phyloP scores from a whole-genome alignment of 1,140 invertebrate genomes.

The Meloidogyne hapla region DNA sequence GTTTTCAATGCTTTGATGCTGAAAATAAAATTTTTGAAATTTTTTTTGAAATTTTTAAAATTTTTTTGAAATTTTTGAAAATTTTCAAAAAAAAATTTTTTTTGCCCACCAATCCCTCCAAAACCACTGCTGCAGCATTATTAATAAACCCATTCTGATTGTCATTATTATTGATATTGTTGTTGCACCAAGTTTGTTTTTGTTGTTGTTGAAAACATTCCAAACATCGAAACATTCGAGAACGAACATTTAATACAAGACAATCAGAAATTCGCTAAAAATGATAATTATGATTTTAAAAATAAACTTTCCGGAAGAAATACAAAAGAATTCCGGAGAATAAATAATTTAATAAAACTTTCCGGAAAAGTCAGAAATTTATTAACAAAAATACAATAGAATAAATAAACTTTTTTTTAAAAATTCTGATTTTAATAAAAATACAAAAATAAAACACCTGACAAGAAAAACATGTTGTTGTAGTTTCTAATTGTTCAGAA shows the following conservation, averaged over 20 bases:
- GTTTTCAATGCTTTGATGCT: conserved; percentile 1
- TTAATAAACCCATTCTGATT: conserved; percentile 8
- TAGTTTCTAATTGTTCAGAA: neutral
- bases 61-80: neutral
- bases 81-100: too few relatives aligned
- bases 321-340: too few relatives aligned
- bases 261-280: conserved; percentile 5
- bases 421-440: neutral
- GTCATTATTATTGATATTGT: neutral
- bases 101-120: neutral
- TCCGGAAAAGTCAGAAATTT: too few relatives aligned
- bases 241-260: neutral
- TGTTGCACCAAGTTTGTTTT: neutral
- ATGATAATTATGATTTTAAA: neutral
- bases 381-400: conserved; percentile 4
- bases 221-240: neutral
- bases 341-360: too few relatives aligned
- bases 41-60: neutral
- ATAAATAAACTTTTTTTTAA: neutral
- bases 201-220: neutral
- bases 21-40: neutral
- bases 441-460: neutral
- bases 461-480: conserved; percentile 5
- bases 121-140: neutral
- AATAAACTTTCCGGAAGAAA: neutral